These are phyloP conservation scores for Saguinus midas DNA, from an alignment of 2,113 vertebrate genomes.

Conservation along the genomic window DNA sequence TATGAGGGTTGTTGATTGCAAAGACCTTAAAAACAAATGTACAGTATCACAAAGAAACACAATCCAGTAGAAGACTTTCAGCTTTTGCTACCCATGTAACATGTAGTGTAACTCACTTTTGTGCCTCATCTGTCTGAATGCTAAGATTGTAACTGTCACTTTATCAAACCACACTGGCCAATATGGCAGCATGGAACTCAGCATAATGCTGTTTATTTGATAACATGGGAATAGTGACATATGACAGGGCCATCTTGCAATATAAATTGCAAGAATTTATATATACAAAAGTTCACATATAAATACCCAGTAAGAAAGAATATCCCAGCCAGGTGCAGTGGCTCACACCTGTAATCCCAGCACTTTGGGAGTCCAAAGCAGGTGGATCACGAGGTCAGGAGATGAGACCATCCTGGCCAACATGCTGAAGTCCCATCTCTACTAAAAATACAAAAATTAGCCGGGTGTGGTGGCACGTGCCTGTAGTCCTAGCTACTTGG, in stretches of 20 bases:
- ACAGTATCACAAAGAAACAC: neutral
- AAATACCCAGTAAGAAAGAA: neutral
- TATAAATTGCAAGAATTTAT: neutral
- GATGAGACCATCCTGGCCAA: no score
- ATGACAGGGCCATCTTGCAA: neutral
- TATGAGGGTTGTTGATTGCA: neutral
- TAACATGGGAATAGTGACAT: neutral
- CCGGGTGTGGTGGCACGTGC: no score
- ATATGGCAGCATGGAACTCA: neutral
- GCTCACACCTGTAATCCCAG: no score
- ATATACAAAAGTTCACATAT: neutral
- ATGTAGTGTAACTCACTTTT: neutral
- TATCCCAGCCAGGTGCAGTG: neutral
- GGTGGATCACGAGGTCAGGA: no score
- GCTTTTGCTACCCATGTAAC: neutral
- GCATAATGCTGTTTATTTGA: neutral
- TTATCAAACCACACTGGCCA: neutral
- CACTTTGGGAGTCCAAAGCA: no score
- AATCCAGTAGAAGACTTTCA: neutral
- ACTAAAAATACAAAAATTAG: no score
- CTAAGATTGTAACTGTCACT: neutral
- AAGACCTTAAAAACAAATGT: conserved; percentile 17
- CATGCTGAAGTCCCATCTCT: no score
- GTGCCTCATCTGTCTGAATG: neutral
- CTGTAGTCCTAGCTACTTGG: no score